Evolutionary conservation across 2,888 invertebrate species (phyloP).

Genomic region (Antheraea yamamai): DNA sequence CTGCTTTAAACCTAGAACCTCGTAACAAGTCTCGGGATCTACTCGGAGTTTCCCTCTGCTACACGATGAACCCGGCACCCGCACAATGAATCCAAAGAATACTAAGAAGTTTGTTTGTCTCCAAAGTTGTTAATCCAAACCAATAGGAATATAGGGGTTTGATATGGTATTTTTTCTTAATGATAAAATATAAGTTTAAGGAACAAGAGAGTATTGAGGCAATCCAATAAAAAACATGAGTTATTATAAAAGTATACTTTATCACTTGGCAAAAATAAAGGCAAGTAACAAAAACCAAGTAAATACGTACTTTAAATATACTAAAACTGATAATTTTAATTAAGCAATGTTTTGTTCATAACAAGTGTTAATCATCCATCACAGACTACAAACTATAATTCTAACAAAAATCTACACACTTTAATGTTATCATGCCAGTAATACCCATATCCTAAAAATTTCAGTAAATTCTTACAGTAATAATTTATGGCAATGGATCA

Average conservation of each 20-base stretch:
- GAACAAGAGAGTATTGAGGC: neutral
- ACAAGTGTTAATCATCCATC: slow-evolving; percentile 20
- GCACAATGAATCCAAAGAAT: too few relatives aligned
- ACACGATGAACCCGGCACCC: too few relatives aligned
- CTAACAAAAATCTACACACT: slow-evolving; percentile 10
- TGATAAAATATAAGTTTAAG: neutral
- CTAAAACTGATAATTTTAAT: slow-evolving; percentile 17
- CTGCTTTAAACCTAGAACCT: too few relatives aligned
- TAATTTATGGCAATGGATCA: neutral
- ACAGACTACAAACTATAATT: slow-evolving; percentile 17
- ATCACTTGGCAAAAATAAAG: slow-evolving; percentile 25
- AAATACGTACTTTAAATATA: slow-evolving; percentile 18
- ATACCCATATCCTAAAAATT: neutral
- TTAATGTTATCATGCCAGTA: slow-evolving; percentile 9
- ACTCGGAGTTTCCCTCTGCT: too few relatives aligned
- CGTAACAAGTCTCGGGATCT: too few relatives aligned
- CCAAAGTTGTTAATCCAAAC: too few relatives aligned
- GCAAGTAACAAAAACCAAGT: slow-evolving; percentile 30
- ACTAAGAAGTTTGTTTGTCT: too few relatives aligned
- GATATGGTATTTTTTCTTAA: too few relatives aligned
- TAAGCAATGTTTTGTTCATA: slow-evolving; percentile 24
- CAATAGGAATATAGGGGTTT: too few relatives aligned
- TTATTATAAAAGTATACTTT: slow-evolving; percentile 24
- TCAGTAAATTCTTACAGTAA: neutral
- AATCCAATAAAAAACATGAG: neutral